Conservation (phyloP, 2,113 vertebrate species). For the Brachypteracias leptosomus region DNA sequence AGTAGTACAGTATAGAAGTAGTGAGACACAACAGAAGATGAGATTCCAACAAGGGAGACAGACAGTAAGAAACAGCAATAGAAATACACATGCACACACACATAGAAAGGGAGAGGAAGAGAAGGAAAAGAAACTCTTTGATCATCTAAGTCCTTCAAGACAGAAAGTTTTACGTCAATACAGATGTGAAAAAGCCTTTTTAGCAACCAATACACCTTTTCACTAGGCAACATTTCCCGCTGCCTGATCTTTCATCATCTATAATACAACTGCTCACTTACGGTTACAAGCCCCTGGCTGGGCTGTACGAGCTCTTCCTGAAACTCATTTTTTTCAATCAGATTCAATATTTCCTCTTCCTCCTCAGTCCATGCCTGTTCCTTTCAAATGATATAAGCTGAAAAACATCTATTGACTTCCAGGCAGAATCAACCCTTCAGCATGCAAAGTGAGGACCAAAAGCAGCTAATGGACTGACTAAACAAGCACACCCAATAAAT, state of each 20-base stretch:
- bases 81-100: rapidly evolving
- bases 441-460: not conserved
- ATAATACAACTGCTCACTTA: not conserved
- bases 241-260: not conserved
- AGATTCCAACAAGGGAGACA: not conserved
- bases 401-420: not conserved
- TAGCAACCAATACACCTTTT: not conserved
- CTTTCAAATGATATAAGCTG: not conserved
- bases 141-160: not conserved
- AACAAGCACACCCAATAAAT: constrained; percentile 1
- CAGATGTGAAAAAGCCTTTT: not conserved
- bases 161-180: not conserved
- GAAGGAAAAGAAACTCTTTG: not conserved
- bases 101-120: not conserved
- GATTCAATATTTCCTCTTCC: not conserved
- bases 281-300: not conserved
- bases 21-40: not conserved
- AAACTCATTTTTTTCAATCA: not conserved
- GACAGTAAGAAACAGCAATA: not conserved
- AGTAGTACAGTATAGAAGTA: not conserved
- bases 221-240: not conserved
- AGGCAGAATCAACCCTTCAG: not conserved
- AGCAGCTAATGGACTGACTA: not conserved
- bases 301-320: not conserved
- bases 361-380: not conserved